Percentiles rank a stretch among this genome's conserved stretches.
Conservation (phyloP, 2,888 invertebrate species). For the Netelia inedita region DNA sequence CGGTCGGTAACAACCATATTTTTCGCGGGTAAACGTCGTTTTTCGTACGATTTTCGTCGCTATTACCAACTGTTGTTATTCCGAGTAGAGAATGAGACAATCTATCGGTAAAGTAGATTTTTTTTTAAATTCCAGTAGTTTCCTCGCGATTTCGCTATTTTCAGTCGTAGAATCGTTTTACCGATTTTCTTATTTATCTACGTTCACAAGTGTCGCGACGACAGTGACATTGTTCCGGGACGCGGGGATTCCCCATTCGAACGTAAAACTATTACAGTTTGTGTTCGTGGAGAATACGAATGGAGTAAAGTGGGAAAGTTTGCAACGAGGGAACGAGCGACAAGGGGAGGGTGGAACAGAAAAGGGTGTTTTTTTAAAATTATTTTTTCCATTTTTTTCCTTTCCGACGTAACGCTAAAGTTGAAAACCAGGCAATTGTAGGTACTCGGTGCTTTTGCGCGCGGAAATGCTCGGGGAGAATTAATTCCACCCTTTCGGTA, state of each 20-base stretch:
- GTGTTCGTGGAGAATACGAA: conserved; percentile 23
- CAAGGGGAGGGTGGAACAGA: background rate
- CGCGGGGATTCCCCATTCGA: background rate
- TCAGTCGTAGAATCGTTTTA: too few relatives aligned
- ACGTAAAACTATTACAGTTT: background rate
- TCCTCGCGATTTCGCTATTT: too few relatives aligned
- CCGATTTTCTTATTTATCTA: background rate
- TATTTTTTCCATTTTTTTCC: conserved; percentile 46
- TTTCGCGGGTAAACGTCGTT: background rate
- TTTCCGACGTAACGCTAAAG: conserved; percentile 22
- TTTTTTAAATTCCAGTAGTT: too few relatives aligned
- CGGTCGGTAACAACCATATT: background rate
- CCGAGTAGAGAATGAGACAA: too few relatives aligned
- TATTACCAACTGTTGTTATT: too few relatives aligned
- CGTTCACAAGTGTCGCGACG: background rate
- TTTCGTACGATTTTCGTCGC: too few relatives aligned
- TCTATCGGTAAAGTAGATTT: too few relatives aligned
- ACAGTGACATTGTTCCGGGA: too few relatives aligned
- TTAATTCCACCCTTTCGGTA: conserved; percentile 74
- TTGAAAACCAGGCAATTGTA: conserved; percentile 47
- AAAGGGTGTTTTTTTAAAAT: background rate
- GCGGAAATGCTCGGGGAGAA: conserved; percentile 66
- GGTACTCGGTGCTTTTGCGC: conserved; percentile 4
- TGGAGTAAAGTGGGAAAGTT: conserved; percentile 13
- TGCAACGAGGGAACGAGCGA: background rate